Evolutionary conservation across 1,140 invertebrate species (phyloP).

Genomic region (Polypedilum pembai): DNA sequence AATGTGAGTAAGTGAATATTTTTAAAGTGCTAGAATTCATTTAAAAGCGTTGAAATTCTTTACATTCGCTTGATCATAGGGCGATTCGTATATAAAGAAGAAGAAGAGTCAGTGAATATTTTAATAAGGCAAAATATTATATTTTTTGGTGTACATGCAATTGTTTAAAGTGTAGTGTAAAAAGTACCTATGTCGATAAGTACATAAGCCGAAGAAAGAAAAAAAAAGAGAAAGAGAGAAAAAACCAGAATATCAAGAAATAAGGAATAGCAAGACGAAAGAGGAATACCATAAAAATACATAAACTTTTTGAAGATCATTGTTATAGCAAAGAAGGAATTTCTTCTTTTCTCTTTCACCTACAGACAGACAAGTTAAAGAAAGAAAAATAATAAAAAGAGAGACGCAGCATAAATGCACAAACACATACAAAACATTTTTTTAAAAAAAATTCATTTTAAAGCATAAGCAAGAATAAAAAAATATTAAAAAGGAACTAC

Average conservation of each 20-base stretch:
- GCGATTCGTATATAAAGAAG: background rate
- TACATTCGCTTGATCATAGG: background rate
- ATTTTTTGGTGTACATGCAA: background rate
- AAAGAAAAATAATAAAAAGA: background rate
- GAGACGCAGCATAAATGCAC: slow-evolving; percentile 6
- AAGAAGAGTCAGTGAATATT: background rate
- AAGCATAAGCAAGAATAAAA: too few species aligned
- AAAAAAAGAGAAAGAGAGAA: background rate
- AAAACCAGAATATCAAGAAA: slow-evolving; percentile 26
- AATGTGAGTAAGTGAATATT: too few species aligned
- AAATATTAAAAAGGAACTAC: background rate
- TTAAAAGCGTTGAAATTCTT: background rate
- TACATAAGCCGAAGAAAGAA: background rate
- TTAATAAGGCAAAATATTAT: too few species aligned
- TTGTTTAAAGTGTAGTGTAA: slow-evolving; percentile 7
- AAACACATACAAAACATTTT: background rate
- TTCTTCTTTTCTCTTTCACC: background rate
- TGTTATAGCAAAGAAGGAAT: slow-evolving; percentile 7
- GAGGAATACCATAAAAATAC: slow-evolving; percentile 27
- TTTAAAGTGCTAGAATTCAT: too few species aligned
- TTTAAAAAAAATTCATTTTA: background rate
- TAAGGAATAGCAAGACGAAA: background rate
- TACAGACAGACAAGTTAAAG: background rate
- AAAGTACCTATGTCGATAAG: background rate
- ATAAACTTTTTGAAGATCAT: slow-evolving; percentile 17